A percentile compares a stretch with the other conserved stretches of the same genome.
These are phyloP conservation scores for Cariama cristata DNA, from an alignment of 2,113 vertebrate species.

Conservation along the genomic window DNA sequence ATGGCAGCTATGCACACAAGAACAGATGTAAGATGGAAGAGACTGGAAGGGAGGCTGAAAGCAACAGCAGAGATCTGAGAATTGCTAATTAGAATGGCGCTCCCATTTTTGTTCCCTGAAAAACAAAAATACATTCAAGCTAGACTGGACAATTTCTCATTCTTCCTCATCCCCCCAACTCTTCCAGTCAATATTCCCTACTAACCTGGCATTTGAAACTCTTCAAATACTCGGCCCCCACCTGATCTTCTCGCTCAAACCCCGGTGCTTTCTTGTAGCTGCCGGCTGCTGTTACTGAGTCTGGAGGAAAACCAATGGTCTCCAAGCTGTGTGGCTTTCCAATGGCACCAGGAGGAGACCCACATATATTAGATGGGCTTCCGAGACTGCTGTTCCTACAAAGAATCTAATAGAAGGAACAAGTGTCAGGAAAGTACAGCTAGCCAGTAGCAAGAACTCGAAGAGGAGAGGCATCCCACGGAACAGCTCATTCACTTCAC, in stretches of 20 bases:
- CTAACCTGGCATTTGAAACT: slow-evolving; percentile 85
- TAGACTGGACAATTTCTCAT: background rate
- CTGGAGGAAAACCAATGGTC: slow-evolving; percentile 81
- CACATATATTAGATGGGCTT: slow-evolving; percentile 82
- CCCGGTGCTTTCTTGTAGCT: slow-evolving; percentile 95
- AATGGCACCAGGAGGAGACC: slow-evolving; percentile 81
- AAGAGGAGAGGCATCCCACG: background rate
- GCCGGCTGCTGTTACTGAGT: slow-evolving; percentile 81
- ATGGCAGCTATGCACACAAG: slow-evolving; percentile 19
- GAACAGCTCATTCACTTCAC: background rate
- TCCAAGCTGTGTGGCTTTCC: slow-evolving; percentile 82
- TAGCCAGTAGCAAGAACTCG: background rate
- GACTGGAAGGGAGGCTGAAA: background rate
- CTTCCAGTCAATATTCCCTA: slow-evolving; percentile 11
- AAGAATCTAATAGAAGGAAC: slow-evolving; percentile 76
- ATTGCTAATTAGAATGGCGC: background rate
- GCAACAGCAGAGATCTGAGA: background rate
- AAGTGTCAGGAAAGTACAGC: slow-evolving; percentile 33
- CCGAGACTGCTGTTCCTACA: slow-evolving; percentile 82
- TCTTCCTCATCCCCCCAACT: slow-evolving; percentile 21
- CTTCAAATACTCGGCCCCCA: slow-evolving; percentile 85
- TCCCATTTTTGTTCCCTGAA: background rate
- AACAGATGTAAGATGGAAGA: background rate
- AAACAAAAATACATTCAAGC: background rate
- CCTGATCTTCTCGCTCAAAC: slow-evolving; percentile 96